Evolutionary conservation across 2,888 invertebrate species (phyloP).

Genomic region (Chymomyza fuscimana): DNA sequence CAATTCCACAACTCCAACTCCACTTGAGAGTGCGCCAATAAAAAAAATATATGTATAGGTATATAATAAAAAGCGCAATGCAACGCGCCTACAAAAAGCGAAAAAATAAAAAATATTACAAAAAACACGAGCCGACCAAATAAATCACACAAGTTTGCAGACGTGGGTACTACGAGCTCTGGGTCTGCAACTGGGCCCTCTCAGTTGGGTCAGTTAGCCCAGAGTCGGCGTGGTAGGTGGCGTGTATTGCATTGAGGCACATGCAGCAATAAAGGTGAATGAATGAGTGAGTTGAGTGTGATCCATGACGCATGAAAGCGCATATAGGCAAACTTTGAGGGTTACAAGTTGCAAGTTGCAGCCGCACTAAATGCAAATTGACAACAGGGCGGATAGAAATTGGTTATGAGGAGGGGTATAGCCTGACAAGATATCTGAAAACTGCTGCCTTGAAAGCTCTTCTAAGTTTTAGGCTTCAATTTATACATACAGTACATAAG

Average conservation of each 20-base stretch:
- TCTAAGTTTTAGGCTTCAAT: no score
- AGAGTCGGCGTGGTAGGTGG: not conserved
- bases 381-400: not conserved
- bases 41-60: slow-evolving; percentile 50
- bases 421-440: no score
- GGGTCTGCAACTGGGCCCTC: not conserved
- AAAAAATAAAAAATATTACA: slow-evolving; percentile 21
- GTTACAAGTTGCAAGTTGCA: not conserved
- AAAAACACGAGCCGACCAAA: slow-evolving; percentile 55
- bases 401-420: no score
- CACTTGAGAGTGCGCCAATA: slow-evolving; percentile 64
- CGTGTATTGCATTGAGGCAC: not conserved
- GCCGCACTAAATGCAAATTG: not conserved
- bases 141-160: slow-evolving; percentile 70
- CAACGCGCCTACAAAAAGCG: slow-evolving; percentile 29
- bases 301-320: not conserved
- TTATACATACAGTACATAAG: no score
- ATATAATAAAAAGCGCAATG: slow-evolving; percentile 66
- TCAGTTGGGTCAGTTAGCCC: not conserved
- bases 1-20: not conserved
- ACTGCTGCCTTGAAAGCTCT: no score
- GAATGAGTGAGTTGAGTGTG: not conserved
- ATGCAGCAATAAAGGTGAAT: not conserved
- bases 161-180: slow-evolving; percentile 54
- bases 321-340: not conserved